These are phyloP conservation scores for Baryphthengus martii DNA, from an alignment of 2,113 vertebrate species.

Conservation along the genomic window DNA sequence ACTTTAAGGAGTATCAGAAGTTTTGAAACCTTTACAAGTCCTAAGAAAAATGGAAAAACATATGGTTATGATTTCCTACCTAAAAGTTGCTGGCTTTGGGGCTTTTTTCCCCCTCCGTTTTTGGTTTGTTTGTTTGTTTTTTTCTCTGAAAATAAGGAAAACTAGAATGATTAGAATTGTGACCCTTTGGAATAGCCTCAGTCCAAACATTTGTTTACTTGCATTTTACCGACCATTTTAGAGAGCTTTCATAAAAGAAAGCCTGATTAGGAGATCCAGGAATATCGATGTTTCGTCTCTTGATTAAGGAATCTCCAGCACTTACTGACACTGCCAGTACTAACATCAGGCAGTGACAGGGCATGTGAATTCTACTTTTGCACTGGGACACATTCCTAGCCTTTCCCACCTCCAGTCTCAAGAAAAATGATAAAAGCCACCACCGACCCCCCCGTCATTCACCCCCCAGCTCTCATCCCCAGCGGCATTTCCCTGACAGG, in stretches of 20 bases:
- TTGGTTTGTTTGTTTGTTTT: background rate
- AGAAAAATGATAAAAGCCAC: background rate
- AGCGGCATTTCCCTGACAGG: background rate
- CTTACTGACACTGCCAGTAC: background rate
- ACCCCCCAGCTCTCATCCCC: background rate
- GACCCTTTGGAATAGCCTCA: background rate
- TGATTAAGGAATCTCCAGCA: background rate
- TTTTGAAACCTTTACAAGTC: background rate
- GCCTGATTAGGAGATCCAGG: background rate
- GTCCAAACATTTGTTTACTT: background rate
- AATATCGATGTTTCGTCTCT: background rate
- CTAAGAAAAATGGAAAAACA: constrained; percentile 22
- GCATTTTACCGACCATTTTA: background rate
- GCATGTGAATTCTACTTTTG: background rate
- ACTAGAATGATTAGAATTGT: background rate
- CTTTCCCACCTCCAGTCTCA: background rate
- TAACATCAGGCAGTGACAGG: background rate
- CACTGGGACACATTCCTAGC: background rate
- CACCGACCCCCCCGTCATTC: fast-evolving
- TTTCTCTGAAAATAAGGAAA: background rate
- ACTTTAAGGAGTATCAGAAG: constrained; percentile 26
- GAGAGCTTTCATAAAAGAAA: background rate
- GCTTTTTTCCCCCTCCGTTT: background rate
- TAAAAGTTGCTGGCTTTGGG: background rate
- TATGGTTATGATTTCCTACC: background rate